Evolutionary conservation across 2,797 vertebrate genomes (phyloP).

Genomic region (Prunella strophiata): DNA sequence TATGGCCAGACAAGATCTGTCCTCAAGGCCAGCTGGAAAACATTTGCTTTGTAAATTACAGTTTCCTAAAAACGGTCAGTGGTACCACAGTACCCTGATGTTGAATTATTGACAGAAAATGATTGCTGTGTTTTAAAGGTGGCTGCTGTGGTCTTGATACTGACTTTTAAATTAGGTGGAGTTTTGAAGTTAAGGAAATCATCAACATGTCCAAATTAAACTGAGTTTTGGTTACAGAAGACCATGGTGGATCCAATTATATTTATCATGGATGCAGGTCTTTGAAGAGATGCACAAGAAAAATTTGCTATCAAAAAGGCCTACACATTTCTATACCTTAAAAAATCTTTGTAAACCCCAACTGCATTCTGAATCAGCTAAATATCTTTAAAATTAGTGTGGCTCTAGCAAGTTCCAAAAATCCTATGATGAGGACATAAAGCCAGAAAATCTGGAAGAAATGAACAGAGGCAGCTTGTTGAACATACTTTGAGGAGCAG

Average conservation of each 20-base stretch:
- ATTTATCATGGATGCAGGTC: not conserved
- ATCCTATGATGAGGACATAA: not conserved
- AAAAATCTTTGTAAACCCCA: not conserved
- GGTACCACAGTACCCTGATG: not conserved
- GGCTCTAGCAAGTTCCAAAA: not conserved
- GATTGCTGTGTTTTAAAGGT: not conserved
- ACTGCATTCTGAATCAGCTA: not conserved
- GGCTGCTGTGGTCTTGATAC: not conserved
- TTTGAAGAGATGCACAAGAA: not conserved
- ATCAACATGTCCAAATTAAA: not conserved
- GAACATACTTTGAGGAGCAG: not conserved
- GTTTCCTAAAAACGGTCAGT: not conserved
- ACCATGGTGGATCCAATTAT: not conserved
- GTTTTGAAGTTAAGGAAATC: not conserved
- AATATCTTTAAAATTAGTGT: not conserved
- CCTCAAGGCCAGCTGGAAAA: not conserved
- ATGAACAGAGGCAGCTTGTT: not conserved
- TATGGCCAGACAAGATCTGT: not conserved
- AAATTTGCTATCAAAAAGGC: not conserved
- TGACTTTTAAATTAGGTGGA: not conserved
- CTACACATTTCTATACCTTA: not conserved
- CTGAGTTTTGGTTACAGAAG: not conserved
- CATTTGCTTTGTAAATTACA: slow-evolving; percentile 3
- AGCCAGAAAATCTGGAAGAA: not conserved
- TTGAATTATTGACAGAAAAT: not conserved